Conservation (phyloP, 2,888 invertebrate species). For the Tipula confusa region DNA sequence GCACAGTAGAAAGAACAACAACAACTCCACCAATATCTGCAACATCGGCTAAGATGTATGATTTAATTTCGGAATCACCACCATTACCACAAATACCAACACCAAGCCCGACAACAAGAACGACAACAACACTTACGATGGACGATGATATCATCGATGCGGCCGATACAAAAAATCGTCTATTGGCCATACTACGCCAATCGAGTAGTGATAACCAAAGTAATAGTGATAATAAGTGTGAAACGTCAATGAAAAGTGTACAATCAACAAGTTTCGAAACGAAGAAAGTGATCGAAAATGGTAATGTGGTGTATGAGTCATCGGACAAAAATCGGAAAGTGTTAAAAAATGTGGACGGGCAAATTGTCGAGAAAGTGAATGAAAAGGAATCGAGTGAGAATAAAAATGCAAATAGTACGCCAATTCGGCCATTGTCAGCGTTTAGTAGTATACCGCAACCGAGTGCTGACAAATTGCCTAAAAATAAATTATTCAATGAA, state of each 20-base stretch:
- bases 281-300: constrained; percentile 47
- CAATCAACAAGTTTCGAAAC: constrained; percentile 41
- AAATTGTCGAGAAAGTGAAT: constrained; percentile 21
- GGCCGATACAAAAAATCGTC: neutral
- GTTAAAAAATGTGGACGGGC: constrained; percentile 32
- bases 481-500: constrained; percentile 37
- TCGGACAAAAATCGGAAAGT: constrained; percentile 40
- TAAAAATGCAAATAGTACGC: constrained; percentile 37
- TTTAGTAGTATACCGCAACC: neutral
- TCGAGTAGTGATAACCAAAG: neutral
- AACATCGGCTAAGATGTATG: neutral
- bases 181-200: neutral
- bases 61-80: constrained; percentile 16
- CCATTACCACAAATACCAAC: constrained; percentile 31
- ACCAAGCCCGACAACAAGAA: constrained; percentile 31
- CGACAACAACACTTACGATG: neutral
- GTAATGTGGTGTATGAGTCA: constrained; percentile 45
- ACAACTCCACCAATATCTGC: neutral
- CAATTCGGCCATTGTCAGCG: neutral
- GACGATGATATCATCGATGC: neutral
- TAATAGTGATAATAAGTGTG: constrained; percentile 40
- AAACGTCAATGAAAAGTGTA: constrained; percentile 36
- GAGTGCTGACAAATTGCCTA: neutral
- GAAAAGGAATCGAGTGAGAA: constrained; percentile 30
- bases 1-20: neutral